phyloP scores from a whole-genome alignment of 2,888 invertebrate species.

The Ochropleura plecta region DNA sequence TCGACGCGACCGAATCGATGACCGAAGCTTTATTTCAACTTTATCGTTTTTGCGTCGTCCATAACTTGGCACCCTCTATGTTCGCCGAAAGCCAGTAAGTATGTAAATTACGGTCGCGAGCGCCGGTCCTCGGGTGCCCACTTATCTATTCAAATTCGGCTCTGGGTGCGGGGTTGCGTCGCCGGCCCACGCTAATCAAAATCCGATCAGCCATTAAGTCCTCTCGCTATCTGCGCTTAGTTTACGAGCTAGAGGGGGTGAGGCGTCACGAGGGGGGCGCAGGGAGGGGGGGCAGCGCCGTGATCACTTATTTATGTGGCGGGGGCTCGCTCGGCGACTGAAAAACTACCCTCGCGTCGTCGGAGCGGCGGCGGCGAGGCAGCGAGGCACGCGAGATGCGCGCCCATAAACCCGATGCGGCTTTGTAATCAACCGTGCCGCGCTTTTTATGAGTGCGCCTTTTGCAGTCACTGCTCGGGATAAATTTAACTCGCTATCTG shows the following conservation, averaged over 20 bases:
- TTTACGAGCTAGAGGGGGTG: slow-evolving; percentile 88
- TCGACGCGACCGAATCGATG: slow-evolving; percentile 85
- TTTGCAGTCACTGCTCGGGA: slow-evolving; percentile 83
- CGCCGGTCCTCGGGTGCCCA: slow-evolving; percentile 88
- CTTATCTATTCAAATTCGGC: slow-evolving; percentile 91
- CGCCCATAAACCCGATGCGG: slow-evolving; percentile 82
- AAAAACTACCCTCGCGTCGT: slow-evolving; percentile 88
- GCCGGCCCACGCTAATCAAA: slow-evolving; percentile 90
- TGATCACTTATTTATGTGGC: slow-evolving; percentile 90
- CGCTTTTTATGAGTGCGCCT: slow-evolving; percentile 88
- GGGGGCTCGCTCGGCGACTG: slow-evolving; percentile 82
- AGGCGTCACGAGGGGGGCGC: slow-evolving; percentile 70
- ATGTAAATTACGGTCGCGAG: slow-evolving; percentile 91
- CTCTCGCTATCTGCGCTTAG: slow-evolving; percentile 90
- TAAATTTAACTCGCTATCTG: slow-evolving; percentile 86
- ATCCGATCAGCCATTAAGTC: slow-evolving; percentile 91
- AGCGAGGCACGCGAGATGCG: slow-evolving; percentile 76
- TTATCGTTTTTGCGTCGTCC: slow-evolving; percentile 89
- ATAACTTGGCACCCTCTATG: slow-evolving; percentile 88
- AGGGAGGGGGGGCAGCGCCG: slow-evolving; percentile 70
- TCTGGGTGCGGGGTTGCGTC: slow-evolving; percentile 86
- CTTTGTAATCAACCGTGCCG: slow-evolving; percentile 88
- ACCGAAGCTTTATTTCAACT: slow-evolving; percentile 89
- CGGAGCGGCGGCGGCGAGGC: slow-evolving; percentile 71
- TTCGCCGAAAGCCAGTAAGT: slow-evolving; percentile 89